These are phyloP conservation scores for Telenomus remus DNA, from an alignment of 1,140 invertebrate genomes.

Conservation along the genomic window DNA sequence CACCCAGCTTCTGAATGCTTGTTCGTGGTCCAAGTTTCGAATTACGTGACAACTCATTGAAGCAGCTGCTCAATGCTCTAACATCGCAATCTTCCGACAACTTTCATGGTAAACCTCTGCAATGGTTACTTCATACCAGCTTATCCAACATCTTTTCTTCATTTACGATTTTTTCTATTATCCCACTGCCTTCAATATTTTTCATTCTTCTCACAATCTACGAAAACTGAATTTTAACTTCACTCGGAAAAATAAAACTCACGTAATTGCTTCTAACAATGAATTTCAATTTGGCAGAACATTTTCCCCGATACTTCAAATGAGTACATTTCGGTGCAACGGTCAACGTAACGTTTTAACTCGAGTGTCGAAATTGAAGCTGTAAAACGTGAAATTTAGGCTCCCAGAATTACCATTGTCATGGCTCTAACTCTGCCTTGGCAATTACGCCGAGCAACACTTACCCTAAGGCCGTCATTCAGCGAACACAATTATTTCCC, in stretches of 20 bases:
- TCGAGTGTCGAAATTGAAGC: constrained; percentile 40
- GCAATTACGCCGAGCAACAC: constrained; percentile 70
- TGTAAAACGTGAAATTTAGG: constrained; percentile 30
- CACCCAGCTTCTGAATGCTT: not conserved
- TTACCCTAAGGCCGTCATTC: constrained; percentile 67
- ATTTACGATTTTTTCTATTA: too few species aligned
- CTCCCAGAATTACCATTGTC: constrained; percentile 67
- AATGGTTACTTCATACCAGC: constrained; percentile 3
- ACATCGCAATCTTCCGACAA: constrained; percentile 10
- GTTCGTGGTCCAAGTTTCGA: constrained; percentile 5
- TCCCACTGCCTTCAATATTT: too few species aligned
- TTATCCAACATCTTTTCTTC: too few species aligned
- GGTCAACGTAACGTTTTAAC: constrained; percentile 47
- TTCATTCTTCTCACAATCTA: not conserved
- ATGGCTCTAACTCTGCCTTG: constrained; percentile 57
- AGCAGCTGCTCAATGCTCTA: constrained; percentile 29
- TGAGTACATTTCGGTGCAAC: constrained; percentile 26
- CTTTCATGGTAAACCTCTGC: not conserved
- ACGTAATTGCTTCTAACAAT: too few species aligned
- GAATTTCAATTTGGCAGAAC: too few species aligned
- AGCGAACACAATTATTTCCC: constrained; percentile 67
- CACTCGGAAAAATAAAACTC: not conserved
- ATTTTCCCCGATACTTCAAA: constrained; percentile 18
- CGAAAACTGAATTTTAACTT: not conserved
- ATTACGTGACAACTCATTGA: constrained; percentile 8